Percentiles rank a stretch among this genome's conserved stretches.
phyloP scores from a whole-genome alignment of 2,888 invertebrate genomes.

The Spodoptera littoralis region DNA sequence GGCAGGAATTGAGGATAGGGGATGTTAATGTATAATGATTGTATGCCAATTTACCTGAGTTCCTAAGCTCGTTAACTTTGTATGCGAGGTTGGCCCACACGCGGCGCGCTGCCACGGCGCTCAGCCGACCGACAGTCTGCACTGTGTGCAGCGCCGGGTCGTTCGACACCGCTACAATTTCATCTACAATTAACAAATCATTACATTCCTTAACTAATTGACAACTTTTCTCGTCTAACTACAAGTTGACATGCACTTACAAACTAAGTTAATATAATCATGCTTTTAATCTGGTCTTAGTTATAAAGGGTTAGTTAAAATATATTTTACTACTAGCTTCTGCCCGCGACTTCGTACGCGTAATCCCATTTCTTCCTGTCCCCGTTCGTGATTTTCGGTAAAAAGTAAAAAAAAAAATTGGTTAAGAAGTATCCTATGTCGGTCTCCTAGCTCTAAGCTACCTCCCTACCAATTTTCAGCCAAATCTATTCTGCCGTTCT shows the following conservation, averaged over 20 bases:
- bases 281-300: neutral
- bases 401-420: too few relatives aligned
- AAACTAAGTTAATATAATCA: slow-evolving; percentile 22
- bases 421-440: too few relatives aligned
- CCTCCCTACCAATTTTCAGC: too few relatives aligned
- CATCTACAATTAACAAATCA: slow-evolving; percentile 78
- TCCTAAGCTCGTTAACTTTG: slow-evolving; percentile 87
- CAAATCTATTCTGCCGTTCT: too few relatives aligned
- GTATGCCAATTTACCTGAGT: slow-evolving; percentile 65
- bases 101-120: slow-evolving; percentile 91
- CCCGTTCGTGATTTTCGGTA: too few relatives aligned
- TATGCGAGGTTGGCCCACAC: slow-evolving; percentile 91
- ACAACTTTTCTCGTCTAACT: slow-evolving; percentile 27
- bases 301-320: too few relatives aligned
- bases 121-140: slow-evolving; percentile 92
- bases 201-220: slow-evolving; percentile 30
- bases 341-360: too few relatives aligned
- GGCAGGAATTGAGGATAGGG: too few relatives aligned
- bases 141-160: slow-evolving; percentile 92
- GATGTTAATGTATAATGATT: too few relatives aligned
- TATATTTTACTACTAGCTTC: too few relatives aligned
- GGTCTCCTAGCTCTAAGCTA: too few relatives aligned
- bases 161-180: slow-evolving; percentile 87
- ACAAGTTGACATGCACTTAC: slow-evolving; percentile 56
- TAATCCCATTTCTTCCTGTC: too few relatives aligned